Conservation (phyloP, 2,888 invertebrate species). For the Nomada flava region DNA sequence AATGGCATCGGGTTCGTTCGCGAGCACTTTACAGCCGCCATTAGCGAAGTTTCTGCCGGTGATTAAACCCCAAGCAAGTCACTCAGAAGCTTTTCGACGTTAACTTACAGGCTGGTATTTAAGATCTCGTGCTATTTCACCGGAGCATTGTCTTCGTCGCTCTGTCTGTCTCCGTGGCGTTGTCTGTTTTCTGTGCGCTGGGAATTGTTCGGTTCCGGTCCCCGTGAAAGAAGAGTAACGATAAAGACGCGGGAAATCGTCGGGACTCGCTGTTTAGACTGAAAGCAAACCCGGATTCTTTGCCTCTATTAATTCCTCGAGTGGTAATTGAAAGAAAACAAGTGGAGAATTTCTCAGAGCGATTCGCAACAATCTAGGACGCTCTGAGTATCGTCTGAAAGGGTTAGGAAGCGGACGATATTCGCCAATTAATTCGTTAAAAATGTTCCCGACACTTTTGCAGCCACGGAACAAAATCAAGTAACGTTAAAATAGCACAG, state of each 20-base stretch:
- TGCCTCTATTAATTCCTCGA: conserved; percentile 42
- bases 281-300: conserved; percentile 58
- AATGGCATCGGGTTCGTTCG: conserved; percentile 78
- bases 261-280: conserved; percentile 45
- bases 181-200: conserved; percentile 13
- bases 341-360: not conserved
- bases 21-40: conserved; percentile 78
- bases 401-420: no score
- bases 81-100: conserved; percentile 76
- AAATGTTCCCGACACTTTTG: no score
- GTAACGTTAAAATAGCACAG: not conserved
- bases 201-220: conserved; percentile 59
- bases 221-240: conserved; percentile 42
- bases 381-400: no score
- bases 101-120: conserved; percentile 71
- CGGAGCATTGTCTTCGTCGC: conserved; percentile 60
- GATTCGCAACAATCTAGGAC: not conserved
- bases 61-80: conserved; percentile 80
- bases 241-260: conserved; percentile 47
- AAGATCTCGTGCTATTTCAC: conserved; percentile 72
- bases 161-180: not conserved
- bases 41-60: conserved; percentile 78
- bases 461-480: not conserved
- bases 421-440: not conserved
- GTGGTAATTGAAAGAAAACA: conserved; percentile 62